phyloP scores from a whole-genome alignment of 1,140 invertebrate species.

The Ganaspis sp. region DNA sequence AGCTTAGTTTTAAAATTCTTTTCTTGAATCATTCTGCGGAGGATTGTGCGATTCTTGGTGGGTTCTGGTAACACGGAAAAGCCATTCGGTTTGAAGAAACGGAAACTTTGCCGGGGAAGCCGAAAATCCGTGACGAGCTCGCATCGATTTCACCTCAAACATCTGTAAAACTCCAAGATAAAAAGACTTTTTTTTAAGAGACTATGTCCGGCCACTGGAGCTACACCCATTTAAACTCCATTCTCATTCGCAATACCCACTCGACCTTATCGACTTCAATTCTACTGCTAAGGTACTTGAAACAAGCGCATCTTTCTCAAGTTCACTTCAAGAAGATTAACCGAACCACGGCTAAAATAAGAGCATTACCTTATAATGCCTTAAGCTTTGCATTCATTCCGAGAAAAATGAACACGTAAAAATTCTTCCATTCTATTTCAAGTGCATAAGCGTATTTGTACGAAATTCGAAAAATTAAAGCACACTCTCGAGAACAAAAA shows the following conservation, averaged over 20 bases:
- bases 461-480: too few relatives aligned
- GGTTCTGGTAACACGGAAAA: slow-evolving; percentile 69
- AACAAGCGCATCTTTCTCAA: neutral
- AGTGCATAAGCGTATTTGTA: too few relatives aligned
- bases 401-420: neutral
- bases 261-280: neutral
- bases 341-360: neutral
- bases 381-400: neutral
- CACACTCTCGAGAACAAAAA: too few relatives aligned
- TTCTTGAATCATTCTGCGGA: neutral
- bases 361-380: neutral
- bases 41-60: slow-evolving; percentile 45
- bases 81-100: slow-evolving; percentile 67
- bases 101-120: slow-evolving; percentile 47
- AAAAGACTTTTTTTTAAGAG: neutral
- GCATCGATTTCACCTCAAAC: slow-evolving; percentile 44
- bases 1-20: neutral
- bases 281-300: neutral
- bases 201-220: neutral
- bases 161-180: slow-evolving; percentile 45
- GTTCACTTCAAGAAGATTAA: neutral
- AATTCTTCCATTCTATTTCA: neutral
- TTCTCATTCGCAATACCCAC: neutral
- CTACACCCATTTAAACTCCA: neutral
- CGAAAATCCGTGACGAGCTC: slow-evolving; percentile 49